Base-by-base conservation (phyloP, 2,888 invertebrate genomes). In the Perdita meconis region DNA sequence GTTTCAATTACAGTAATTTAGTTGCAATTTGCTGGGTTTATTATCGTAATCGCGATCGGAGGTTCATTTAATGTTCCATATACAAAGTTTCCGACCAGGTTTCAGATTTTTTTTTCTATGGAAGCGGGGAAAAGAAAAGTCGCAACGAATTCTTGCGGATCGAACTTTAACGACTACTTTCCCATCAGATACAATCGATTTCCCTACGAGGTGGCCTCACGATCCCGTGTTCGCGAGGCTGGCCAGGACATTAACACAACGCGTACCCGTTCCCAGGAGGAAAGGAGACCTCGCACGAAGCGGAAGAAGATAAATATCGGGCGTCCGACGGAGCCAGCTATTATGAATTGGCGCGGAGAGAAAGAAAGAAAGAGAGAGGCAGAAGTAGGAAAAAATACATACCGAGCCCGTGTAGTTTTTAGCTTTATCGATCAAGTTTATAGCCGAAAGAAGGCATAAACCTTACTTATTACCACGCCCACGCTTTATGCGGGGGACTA, bases 401-500 rank as follows among this genome's bases (percentile, higher is more conserved):
- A 60, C 47, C 67, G 40, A 19, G 38, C n/a, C 55, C 38, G 63
- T 60, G 60, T 75, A 60, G 69, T 71, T 65, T 78, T 68, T 64
- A 55, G 63, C 68, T 65, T 79, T 79, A 79, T 79, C 79, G 79
- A 79, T 79, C 79, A 72, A 79, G 71, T 72, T 78, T 78, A 68
- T 60, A 72, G 68, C 80, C 71, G 76, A 80, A 80, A 80, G 80
- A 73, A 66, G 65, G 74, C 70, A 74, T 78, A 74, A 82, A 76
- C 77, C 71, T 78, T 72, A 70, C 78, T 83, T 81, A 81, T 81
- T 81, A 70, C 75, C 76, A 71, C 75, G 77, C 75, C 80, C 80
- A 85, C 86, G 84, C 84, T 85, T 70, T 78, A 82, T 82, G 77
- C 81, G 67, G 80, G 30, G 47, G 22, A 77, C 81, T 72, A 86